Evolutionary conservation across 2,797 vertebrate species (phyloP), one percentile per base, ranked within the genome.

Genomic region (Leptodactylus fallax): DNA sequence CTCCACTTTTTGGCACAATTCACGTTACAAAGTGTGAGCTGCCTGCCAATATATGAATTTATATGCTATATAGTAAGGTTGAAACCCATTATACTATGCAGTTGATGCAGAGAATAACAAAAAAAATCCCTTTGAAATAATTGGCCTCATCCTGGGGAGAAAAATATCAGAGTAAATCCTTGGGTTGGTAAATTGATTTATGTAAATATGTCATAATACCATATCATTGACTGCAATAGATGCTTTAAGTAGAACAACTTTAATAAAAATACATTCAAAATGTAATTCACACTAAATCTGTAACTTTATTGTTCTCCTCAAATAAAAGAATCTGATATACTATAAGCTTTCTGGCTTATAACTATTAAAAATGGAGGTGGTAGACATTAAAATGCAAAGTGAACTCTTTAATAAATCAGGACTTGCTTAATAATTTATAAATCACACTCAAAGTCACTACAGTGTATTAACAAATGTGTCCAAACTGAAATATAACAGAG

Each of bases 361-460:
- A 21, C 45, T 63, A 81, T 80, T 63, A 81, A 81, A 79, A 60
- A 60, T 79, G 27, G 55, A 79, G 78, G 14, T 79, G 53, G 21
- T 36, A 45, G 78, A 27, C 78, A 60, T 58, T 79, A 36, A 79
- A 81, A 81, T n/a, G 45, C 19, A 65, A 67, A 83, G 63, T 25
- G 17, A 10, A 56, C n/a, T 19, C 63, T 83, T 69, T 69, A 67
- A 79, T 79, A 80, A 61, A 63, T 45, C 77, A 79, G 77, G 23
- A 49, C 55, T 79, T 36, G 25, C 17, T 81, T n/a, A 49, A 63
- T 81, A 23, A 81, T 81, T 81, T 11, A 63, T 65, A 63, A 19
- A 5, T 27, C 25, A 19, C 19, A 36, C 17, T 60, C 17, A 60
- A 63, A 63, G 36, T 49, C 60, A 63, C 17, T 79, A 36, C 21